phyloP scores from a whole-genome alignment of 2,113 vertebrate species.

The Sebastes schlegelii region DNA sequence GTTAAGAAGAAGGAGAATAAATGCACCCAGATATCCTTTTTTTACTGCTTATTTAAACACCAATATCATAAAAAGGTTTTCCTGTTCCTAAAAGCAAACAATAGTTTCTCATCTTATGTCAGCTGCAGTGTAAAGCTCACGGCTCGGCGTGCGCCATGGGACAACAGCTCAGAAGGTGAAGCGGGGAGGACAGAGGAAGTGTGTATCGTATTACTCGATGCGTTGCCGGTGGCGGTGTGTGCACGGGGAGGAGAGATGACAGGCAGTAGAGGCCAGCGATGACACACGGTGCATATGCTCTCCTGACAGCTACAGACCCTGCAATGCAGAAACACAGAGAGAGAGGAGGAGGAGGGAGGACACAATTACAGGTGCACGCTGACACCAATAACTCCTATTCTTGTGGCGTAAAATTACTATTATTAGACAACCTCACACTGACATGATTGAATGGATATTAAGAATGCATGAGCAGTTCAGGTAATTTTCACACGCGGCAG shows the following conservation, averaged over 20 bases:
- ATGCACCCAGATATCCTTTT: background rate
- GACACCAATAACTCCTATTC: conserved; percentile 42
- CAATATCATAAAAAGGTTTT: background rate
- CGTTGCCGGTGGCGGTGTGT: conserved; percentile 32
- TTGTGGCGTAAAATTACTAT: conserved; percentile 45
- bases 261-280: conserved; percentile 28
- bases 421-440: conserved; percentile 48
- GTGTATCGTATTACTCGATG: conserved; percentile 36
- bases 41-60: background rate
- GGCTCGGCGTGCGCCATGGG: conserved; percentile 46
- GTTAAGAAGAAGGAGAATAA: conserved; percentile 1
- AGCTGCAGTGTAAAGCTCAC: conserved; percentile 12
- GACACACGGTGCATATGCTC: conserved; percentile 43
- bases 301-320: conserved; percentile 51
- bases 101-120: conserved; percentile 30
- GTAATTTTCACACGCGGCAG: conserved; percentile 18
- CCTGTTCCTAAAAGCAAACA: background rate
- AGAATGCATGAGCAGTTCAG: conserved; percentile 31
- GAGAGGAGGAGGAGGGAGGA: background rate
- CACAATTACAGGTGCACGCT: conserved; percentile 57
- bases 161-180: conserved; percentile 57
- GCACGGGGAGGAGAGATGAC: conserved; percentile 51
- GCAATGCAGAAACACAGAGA: conserved; percentile 53
- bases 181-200: conserved; percentile 36
- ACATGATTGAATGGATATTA: conserved; percentile 39